Evolutionary conservation across 2,888 invertebrate species (phyloP).

Genomic region (Drosophila hamatofila): DNA sequence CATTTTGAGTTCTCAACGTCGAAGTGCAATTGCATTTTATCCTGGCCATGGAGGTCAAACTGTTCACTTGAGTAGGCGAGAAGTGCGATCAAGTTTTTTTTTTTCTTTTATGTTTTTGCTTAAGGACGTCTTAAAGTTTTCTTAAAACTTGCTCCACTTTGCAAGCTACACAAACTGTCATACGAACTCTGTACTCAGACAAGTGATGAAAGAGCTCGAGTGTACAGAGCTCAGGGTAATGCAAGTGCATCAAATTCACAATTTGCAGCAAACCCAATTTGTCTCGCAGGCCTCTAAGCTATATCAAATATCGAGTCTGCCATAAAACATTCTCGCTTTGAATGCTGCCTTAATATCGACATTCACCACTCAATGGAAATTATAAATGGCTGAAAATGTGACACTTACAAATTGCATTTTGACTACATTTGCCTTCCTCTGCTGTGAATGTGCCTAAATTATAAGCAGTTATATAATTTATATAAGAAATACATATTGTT

Average conservation of each 20-base stretch:
- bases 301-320: constrained; percentile 18
- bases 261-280: constrained; percentile 25
- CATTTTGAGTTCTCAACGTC: constrained; percentile 1
- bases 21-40: constrained; percentile 17
- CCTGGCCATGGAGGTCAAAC: constrained; percentile 45
- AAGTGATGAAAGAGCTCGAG: not conserved
- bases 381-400: not conserved
- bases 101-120: too few species aligned
- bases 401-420: constrained; percentile 8
- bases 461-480: too few species aligned
- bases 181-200: constrained; percentile 2
- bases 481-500: too few species aligned
- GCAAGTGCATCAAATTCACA: constrained; percentile 26
- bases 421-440: not conserved
- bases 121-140: constrained; percentile 10
- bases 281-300: constrained; percentile 11
- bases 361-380: not conserved
- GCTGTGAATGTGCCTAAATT: too few species aligned
- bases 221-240: constrained; percentile 4
- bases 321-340: constrained; percentile 23
- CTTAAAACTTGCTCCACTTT: constrained; percentile 13
- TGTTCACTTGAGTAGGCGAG: constrained; percentile 22
- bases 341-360: not conserved
- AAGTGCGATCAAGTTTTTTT: constrained; percentile 29
- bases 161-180: not conserved